phyloP scores from a whole-genome alignment of 2,797 vertebrate species.

The Gorsachius magnificus region DNA sequence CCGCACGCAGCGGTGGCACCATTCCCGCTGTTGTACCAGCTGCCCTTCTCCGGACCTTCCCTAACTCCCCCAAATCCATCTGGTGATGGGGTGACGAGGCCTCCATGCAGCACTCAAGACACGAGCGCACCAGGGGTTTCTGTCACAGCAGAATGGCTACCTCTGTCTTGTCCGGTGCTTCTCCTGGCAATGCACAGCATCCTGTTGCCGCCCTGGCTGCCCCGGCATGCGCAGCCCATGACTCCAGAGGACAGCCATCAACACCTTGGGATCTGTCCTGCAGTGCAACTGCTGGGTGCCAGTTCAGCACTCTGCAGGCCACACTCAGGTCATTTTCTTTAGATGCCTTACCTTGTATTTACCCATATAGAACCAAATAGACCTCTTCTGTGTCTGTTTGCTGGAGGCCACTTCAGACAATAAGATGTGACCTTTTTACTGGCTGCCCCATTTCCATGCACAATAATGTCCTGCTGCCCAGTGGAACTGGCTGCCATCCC shows the following conservation, averaged over 20 bases:
- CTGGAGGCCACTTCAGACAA: background rate
- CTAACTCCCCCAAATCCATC: background rate
- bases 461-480: background rate
- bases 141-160: background rate
- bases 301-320: background rate
- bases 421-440: background rate
- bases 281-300: background rate
- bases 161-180: background rate
- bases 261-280: background rate
- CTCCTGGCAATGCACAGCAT: background rate
- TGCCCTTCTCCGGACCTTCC: background rate
- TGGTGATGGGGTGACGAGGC: background rate
- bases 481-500: background rate
- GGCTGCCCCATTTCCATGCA: background rate
- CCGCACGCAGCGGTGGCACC: background rate
- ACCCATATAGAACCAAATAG: background rate
- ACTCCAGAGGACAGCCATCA: background rate
- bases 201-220: background rate
- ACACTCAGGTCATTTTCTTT: background rate
- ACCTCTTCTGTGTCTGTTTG: background rate
- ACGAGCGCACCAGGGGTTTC: background rate
- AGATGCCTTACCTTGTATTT: background rate
- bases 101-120: background rate
- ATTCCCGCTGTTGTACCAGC: background rate
- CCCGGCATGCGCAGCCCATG: accelerated